Evolutionary conservation across 2,113 vertebrate species (phyloP).

Genomic region (Tympanuchus pallidicinctus): DNA sequence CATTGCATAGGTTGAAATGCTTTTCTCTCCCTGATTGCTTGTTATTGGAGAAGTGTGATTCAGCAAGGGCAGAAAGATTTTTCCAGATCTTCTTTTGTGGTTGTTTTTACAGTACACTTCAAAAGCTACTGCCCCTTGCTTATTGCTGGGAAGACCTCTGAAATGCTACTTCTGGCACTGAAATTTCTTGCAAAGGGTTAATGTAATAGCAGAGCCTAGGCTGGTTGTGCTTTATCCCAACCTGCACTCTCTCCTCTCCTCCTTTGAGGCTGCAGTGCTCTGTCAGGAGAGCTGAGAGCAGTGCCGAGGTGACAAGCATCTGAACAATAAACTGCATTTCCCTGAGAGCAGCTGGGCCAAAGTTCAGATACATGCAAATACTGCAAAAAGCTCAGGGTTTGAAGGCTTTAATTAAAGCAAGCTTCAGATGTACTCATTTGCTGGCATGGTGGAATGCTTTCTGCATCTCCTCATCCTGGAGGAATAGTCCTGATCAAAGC

Average conservation of each 20-base stretch:
- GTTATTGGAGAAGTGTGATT: not conserved
- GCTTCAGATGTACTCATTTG: not conserved
- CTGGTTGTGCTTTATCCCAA: not conserved
- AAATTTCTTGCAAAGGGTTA: not conserved
- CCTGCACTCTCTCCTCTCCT: not conserved
- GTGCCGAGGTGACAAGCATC: not conserved
- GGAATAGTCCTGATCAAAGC: constrained; percentile 27
- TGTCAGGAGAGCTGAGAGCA: not conserved
- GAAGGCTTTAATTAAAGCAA: constrained; percentile 23
- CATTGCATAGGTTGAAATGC: not conserved
- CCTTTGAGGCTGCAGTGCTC: not conserved
- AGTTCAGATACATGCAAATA: constrained; percentile 23
- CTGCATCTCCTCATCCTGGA: not conserved
- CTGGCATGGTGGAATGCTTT: not conserved
- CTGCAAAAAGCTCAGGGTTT: not conserved
- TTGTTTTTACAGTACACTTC: not conserved
- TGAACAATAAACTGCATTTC: not conserved
- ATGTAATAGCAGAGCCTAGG: not conserved
- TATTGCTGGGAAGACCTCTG: not conserved
- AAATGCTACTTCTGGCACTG: not conserved
- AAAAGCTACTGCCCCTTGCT: not conserved
- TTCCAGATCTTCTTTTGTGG: not conserved
- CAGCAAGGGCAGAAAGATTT: not conserved
- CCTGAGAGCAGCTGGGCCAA: not conserved
- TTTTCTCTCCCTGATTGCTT: not conserved